These are phyloP conservation scores for chimpanzee (Pan troglodytes) DNA, from an alignment of 2,113 vertebrate genomes.

Conservation along the genomic window NHGRI_mPanTro3-v2.1_pri NC_072407.2:113949001-113949500, in stretches of 20 bases:
- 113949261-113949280: not conserved
- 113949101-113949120: slow-evolving; percentile 72
- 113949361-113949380: slow-evolving; percentile 14
- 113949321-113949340: not conserved
- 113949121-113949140: not conserved
- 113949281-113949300: not conserved
- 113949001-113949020: slow-evolving; percentile 46
- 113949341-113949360: not conserved
- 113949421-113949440: not conserved
- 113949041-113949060: slow-evolving; percentile 68
- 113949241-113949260: not conserved
- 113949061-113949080: slow-evolving; percentile 50
- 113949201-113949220: not conserved
- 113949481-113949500: slow-evolving; percentile 77
- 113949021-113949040: slow-evolving; percentile 74
- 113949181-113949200: not conserved
- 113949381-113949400: not conserved
- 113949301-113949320: not conserved
- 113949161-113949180: not conserved
- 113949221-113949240: slow-evolving; percentile 24
- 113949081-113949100: slow-evolving; percentile 66
- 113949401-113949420: not conserved
- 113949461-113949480: slow-evolving; percentile 80
- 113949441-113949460: slow-evolving; percentile 65
- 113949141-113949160: slow-evolving; percentile 3